Conservation (phyloP, 2,113 vertebrate genomes). For the Halcyon malimbica region DNA sequence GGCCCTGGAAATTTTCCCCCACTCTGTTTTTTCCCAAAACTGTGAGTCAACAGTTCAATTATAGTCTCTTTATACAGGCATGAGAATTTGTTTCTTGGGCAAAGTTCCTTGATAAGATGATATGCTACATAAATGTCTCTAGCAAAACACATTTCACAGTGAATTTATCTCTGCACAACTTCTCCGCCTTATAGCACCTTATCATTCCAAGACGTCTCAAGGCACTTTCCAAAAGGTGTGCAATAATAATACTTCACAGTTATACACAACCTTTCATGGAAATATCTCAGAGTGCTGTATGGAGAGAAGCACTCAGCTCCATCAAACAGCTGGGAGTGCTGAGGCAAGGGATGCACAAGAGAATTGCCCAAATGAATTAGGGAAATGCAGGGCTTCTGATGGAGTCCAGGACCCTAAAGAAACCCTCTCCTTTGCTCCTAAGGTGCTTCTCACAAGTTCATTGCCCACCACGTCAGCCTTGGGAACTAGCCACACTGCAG, state of each 20-base stretch:
- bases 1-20: slow-evolving; percentile 39
- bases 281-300: neutral
- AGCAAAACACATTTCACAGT: slow-evolving; percentile 67
- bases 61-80: slow-evolving; percentile 50
- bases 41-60: slow-evolving; percentile 65
- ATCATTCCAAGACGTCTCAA: slow-evolving; percentile 65
- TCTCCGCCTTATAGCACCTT: slow-evolving; percentile 66
- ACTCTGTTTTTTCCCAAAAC: slow-evolving; percentile 49
- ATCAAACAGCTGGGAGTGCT: neutral
- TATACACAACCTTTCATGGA: slow-evolving; percentile 47
- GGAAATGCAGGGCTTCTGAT: neutral
- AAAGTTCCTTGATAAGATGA: slow-evolving; percentile 68
- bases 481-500: neutral
- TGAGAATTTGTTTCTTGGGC: slow-evolving; percentile 63
- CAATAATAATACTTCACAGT: slow-evolving; percentile 69
- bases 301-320: slow-evolving; percentile 10
- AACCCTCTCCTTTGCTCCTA: neutral
- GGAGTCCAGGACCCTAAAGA: neutral
- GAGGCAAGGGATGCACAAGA: neutral
- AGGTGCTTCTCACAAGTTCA: neutral
- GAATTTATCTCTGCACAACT: slow-evolving; percentile 73
- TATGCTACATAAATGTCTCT: slow-evolving; percentile 68
- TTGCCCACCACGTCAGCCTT: neutral
- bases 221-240: slow-evolving; percentile 70
- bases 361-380: neutral